These are phyloP conservation scores for Calephelis perditalis DNA, from an alignment of 2,888 invertebrate species.

Conservation along the genomic window DNA sequence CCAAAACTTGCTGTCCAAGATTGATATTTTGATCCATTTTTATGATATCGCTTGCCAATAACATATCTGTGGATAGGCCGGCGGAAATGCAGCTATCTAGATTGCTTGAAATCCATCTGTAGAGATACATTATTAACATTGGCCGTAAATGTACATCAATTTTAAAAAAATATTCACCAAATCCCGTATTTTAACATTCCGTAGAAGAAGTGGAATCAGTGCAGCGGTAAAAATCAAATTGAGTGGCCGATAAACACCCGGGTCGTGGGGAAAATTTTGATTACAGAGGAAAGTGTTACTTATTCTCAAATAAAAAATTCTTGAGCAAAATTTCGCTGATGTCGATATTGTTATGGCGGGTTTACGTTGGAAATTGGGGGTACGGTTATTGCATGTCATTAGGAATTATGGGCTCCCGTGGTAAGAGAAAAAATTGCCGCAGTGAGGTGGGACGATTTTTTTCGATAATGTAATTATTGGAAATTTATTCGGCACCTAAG, in stretches of 20 bases:
- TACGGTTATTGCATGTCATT: constrained; percentile 79
- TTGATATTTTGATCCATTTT: too few species aligned
- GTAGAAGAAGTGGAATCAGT: constrained; percentile 57
- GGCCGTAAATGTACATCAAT: not conserved
- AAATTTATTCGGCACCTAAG: constrained; percentile 66
- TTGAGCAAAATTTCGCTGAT: constrained; percentile 67
- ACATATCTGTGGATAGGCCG: too few species aligned
- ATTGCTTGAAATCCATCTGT: too few species aligned
- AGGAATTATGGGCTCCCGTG: constrained; percentile 76
- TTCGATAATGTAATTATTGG: constrained; percentile 76
- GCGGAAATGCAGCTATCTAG: too few species aligned
- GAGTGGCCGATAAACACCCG: constrained; percentile 72
- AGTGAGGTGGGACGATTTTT: constrained; percentile 58
- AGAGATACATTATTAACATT: too few species aligned
- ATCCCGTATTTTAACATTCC: constrained; percentile 52
- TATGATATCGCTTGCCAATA: too few species aligned
- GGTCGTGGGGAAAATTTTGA: constrained; percentile 64
- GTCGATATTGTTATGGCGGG: constrained; percentile 78
- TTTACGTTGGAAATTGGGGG: constrained; percentile 78
- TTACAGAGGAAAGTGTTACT: constrained; percentile 74
- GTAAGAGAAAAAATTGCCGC: constrained; percentile 62
- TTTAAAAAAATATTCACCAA: constrained; percentile 38
- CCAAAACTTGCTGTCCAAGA: too few species aligned
- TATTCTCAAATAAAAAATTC: constrained; percentile 72
- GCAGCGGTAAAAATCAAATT: constrained; percentile 73